Conservation (phyloP, 2,888 invertebrate genomes). For the Brachypterus glaber region DNA sequence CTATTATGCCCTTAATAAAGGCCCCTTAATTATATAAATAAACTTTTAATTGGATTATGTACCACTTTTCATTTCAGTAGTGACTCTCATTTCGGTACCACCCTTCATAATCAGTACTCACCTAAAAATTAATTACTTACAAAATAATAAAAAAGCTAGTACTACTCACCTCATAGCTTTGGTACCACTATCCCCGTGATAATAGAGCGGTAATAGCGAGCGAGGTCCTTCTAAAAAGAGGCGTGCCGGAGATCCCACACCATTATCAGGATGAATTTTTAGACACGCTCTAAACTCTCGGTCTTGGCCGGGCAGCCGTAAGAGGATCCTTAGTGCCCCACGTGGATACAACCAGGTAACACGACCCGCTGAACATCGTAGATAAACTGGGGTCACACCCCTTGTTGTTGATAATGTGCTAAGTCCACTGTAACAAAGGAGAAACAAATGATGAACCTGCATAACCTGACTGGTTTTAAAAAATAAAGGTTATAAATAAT, state of each 20-base stretch:
- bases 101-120: too few species aligned
- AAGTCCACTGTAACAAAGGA: slow-evolving; percentile 54
- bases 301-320: slow-evolving; percentile 48
- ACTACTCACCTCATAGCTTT: slow-evolving; percentile 35
- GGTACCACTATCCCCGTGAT: slow-evolving; percentile 46
- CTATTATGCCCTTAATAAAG: too few species aligned
- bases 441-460: too few species aligned
- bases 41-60: too few species aligned
- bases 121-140: too few species aligned
- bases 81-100: too few species aligned
- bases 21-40: too few species aligned
- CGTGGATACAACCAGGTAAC: slow-evolving; percentile 69
- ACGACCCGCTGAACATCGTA: slow-evolving; percentile 61
- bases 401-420: slow-evolving; percentile 42
- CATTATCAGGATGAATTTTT: slow-evolving; percentile 42
- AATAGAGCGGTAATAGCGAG: slow-evolving; percentile 50
- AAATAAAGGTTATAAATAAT: too few species aligned
- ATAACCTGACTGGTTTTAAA: too few species aligned
- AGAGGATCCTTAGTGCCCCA: slow-evolving; percentile 60
- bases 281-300: slow-evolving; percentile 63
- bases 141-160: neutral
- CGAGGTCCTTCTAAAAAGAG: slow-evolving; percentile 57
- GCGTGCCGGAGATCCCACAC: slow-evolving; percentile 38
- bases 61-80: too few species aligned
- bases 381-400: slow-evolving; percentile 66